These are phyloP conservation scores for Myotis planiceps DNA, from an alignment of 2,797 vertebrate genomes.

Conservation along the genomic window DNA sequence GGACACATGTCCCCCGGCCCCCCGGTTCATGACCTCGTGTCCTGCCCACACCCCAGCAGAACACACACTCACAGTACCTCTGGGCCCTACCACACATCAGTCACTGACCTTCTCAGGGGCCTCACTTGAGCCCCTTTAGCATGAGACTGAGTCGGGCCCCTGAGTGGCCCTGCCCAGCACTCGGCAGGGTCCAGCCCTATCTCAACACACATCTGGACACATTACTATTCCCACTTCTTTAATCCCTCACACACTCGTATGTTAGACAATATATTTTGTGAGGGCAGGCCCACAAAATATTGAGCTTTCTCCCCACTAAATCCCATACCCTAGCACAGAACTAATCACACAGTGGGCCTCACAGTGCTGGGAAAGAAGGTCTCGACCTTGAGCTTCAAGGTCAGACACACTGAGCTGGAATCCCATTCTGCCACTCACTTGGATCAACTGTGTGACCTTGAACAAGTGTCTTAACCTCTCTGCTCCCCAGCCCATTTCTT, in stretches of 20 bases:
- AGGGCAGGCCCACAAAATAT: background rate
- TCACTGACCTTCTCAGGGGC: background rate
- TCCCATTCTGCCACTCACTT: background rate
- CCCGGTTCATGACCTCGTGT: accelerated
- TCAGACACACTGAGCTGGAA: background rate
- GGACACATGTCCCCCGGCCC: accelerated
- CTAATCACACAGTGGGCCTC: accelerated
- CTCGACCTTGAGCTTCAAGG: background rate
- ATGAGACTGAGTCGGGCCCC: accelerated
- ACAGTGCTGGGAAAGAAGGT: accelerated
- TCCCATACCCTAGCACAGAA: accelerated
- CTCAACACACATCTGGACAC: background rate
- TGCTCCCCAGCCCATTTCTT: background rate
- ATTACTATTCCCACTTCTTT: background rate
- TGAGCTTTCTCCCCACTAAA: background rate
- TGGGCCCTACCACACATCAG: no score
- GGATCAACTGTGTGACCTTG: background rate
- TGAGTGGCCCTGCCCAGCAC: accelerated
- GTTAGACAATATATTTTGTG: no score
- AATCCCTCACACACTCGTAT: background rate
- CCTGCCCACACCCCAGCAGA: background rate
- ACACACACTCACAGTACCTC: accelerated
- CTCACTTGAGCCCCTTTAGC: background rate
- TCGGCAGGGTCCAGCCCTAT: accelerated
- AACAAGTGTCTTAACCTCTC: background rate